Base-by-base conservation (phyloP, 37 sponge, comb jelly and placozoan species). In the Ianthella basta region DNA sequence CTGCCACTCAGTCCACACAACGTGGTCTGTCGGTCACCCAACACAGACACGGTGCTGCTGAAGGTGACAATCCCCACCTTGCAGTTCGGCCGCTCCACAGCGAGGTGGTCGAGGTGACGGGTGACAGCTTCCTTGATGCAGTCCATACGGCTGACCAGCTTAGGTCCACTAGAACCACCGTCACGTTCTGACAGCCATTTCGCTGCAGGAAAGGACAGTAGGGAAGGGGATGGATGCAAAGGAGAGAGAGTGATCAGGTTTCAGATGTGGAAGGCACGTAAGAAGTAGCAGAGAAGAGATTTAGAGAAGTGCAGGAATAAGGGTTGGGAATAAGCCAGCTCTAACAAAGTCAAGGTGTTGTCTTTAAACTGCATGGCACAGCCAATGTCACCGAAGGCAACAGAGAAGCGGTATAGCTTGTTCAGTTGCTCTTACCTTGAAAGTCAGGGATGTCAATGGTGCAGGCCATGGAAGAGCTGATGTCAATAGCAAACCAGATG, bases 51-150 rank as follows among this genome's bases (percentile, higher is more conserved):
- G 15, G 56, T 15, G 39, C 85, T 84, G 75, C 85, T 60, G 38
- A 84, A 84, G 35, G 72, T 72, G 55, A 84, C 63, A 34, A 84
- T 30, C 53, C 85, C 70, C 44, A 84, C 75, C 27, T 57, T 87
- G 41, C 80, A 88, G 38, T 90, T 68, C 1, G 93, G 93, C n/a
- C 72, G 67, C 3, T 92, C 91, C 61, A 90, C 73, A 15, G 86
- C 64, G 81, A 95, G 80, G 73, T 88, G 91, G 10, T 91, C 92
- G 60, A 96, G 33, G 60, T 97, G 93, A 30, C 97, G 80, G 33
- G 72, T 88, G 29, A 97, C 93, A 12, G 97, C 97, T 59, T 91
- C 93, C 74, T 94, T 91, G 72, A 97, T 89, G 80, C 94, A 90
- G 41, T 92, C 93, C 39, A 97, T 88, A 40, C 97, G 86, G 23